Conservation (phyloP, 2,888 invertebrate genomes). For the Pseudoips prasinana region DNA sequence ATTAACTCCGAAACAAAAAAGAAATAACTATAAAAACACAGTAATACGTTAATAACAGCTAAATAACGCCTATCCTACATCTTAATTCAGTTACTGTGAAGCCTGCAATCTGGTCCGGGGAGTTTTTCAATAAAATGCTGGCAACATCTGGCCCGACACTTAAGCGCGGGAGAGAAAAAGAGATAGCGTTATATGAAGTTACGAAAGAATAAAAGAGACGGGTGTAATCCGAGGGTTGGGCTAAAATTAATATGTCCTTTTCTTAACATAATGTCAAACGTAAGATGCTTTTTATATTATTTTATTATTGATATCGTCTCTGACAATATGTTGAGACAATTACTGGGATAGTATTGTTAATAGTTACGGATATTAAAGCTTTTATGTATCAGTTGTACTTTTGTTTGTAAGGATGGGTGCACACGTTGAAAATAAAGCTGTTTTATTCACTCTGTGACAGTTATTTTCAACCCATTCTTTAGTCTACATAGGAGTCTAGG, state of each 20-base stretch:
- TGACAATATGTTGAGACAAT: conserved; percentile 27
- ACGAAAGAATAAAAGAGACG: conserved; percentile 47
- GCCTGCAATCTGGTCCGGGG: conserved; percentile 68
- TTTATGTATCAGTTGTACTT: too few relatives aligned
- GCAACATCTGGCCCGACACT: conserved; percentile 76
- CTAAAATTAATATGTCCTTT: conserved; percentile 79
- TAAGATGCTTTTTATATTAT: conserved; percentile 66
- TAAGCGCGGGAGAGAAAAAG: conserved; percentile 67
- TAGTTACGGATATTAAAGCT: too few relatives aligned
- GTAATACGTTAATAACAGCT: conserved; percentile 33
- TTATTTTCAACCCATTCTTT: too few relatives aligned
- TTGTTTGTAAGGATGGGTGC: too few relatives aligned
- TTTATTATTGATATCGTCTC: conserved; percentile 66
- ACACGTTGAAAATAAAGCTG: too few relatives aligned
- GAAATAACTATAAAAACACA: conserved; percentile 27
- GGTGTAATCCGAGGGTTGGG: conserved; percentile 43
- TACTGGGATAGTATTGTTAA: conserved; percentile 23
- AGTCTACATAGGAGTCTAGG: too few relatives aligned
- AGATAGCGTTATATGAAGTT: conserved; percentile 37
- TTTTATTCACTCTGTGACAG: too few relatives aligned
- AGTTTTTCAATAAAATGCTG: conserved; percentile 78
- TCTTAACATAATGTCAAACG: conserved; percentile 60
- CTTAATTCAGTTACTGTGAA: conserved; percentile 75
- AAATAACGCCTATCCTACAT: conserved; percentile 54
- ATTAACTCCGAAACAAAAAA: conserved; percentile 25